These are phyloP conservation scores for Chamaetylas fuelleborni DNA, from an alignment of 2,113 vertebrate genomes.

Conservation along the genomic window DNA sequence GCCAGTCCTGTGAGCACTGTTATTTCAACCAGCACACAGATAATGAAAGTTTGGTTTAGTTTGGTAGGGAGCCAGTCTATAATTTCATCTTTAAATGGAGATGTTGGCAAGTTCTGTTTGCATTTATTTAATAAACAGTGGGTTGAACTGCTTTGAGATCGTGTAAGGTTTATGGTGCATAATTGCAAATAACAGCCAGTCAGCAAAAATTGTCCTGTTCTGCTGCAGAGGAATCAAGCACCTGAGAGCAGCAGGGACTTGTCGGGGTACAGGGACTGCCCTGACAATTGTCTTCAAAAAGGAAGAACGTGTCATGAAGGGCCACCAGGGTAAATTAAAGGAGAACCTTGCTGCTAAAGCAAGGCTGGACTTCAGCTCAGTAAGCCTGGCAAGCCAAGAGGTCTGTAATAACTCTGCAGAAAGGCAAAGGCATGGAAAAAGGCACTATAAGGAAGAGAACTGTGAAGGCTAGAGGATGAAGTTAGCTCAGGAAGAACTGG, in stretches of 20 bases:
- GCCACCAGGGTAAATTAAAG: neutral
- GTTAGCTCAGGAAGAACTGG: neutral
- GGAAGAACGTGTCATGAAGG: neutral
- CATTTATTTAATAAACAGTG: neutral
- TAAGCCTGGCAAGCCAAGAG: neutral
- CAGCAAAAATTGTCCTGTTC: neutral
- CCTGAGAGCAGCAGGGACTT: neutral
- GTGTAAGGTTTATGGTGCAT: neutral
- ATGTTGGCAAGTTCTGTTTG: neutral
- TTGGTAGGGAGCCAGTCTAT: neutral
- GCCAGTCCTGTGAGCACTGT: neutral
- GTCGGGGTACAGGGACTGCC: neutral
- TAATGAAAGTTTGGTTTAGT: neutral
- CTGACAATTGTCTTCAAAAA: neutral
- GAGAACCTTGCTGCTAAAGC: neutral
- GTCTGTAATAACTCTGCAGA: neutral
- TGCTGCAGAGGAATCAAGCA: neutral
- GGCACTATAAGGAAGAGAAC: neutral
- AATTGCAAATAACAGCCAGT: neutral
- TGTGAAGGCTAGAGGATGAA: neutral
- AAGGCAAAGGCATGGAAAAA: neutral
- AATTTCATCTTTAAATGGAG: neutral
- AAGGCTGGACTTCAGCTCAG: neutral
- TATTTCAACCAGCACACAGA: neutral
- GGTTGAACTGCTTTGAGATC: neutral